Percentiles rank a stretch among this genome's conserved stretches.
Evolutionary conservation across 1,140 invertebrate genomes (phyloP).

Genomic region (Diachasmimorpha longicaudata): DNA sequence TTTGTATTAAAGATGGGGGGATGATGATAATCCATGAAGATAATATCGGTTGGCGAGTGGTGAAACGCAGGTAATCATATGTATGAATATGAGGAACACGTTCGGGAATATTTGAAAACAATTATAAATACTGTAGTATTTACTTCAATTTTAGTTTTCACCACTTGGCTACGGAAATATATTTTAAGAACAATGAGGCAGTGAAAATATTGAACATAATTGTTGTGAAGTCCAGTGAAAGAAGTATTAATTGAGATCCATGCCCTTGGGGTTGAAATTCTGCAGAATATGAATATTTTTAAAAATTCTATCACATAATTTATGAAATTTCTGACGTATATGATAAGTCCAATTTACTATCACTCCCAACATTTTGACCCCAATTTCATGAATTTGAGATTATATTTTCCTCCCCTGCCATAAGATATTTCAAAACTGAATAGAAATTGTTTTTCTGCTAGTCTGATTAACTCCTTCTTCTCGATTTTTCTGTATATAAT

Average conservation of each 20-base stretch:
- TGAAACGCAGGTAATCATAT: not conserved
- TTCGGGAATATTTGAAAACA: not conserved
- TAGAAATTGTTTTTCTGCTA: constrained; percentile 1
- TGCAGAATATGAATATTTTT: not conserved
- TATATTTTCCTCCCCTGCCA: not conserved
- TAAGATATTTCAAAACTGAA: not conserved
- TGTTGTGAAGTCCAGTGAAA: constrained; percentile 1
- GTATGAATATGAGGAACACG: not conserved
- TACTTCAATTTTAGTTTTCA: not conserved
- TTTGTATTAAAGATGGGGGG: not conserved
- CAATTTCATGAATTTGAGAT: too few species aligned
- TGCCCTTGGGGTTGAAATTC: not conserved
- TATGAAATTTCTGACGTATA: too few species aligned
- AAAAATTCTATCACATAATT: not conserved
- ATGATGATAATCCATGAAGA: not conserved
- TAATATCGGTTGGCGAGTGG: not conserved
- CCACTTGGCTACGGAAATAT: not conserved
- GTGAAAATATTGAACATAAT: not conserved
- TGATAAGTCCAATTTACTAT: too few species aligned
- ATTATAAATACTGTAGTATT: constrained; percentile 20
- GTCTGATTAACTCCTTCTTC: not conserved
- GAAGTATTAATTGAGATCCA: not conserved
- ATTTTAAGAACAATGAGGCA: constrained; percentile 8
- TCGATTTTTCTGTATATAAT: constrained; percentile 50
- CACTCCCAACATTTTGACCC: too few species aligned